phyloP scores from a whole-genome alignment of 2,797 vertebrate genomes.

The Artibeus lituratus region DNA sequence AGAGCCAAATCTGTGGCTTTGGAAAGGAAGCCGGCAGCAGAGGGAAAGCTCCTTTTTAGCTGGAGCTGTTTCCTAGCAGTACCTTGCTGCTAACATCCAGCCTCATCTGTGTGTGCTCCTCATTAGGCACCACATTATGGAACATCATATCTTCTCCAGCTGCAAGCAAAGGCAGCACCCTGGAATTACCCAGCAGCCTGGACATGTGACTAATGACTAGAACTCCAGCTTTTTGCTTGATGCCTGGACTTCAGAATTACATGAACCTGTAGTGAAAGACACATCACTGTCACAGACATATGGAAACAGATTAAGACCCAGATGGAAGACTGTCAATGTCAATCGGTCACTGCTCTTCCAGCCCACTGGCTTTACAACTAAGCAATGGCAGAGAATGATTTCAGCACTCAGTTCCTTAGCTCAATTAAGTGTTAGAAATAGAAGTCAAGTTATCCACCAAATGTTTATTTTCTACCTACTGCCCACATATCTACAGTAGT shows the following conservation, averaged over 20 bases:
- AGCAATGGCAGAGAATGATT: neutral
- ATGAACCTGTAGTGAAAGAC: slow-evolving; percentile 2
- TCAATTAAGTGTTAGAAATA: neutral
- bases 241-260: neutral
- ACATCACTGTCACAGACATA: neutral
- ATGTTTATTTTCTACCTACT: neutral
- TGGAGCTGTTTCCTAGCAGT: neutral
- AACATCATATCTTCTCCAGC: neutral
- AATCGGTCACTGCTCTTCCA: slow-evolving; percentile 40
- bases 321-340: slow-evolving; percentile 22
- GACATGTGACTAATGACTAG: neutral
- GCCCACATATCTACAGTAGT: neutral
- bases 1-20: neutral
- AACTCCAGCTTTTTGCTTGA: slow-evolving; percentile 16
- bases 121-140: neutral
- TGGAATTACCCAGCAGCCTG: neutral
- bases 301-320: slow-evolving; percentile 39
- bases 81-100: neutral
- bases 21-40: neutral
- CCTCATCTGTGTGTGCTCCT: neutral
- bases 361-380: neutral
- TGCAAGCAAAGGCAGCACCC: neutral
- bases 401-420: neutral
- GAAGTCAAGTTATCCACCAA: neutral
- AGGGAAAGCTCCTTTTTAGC: neutral